Evolutionary conservation across 2,888 invertebrate genomes (phyloP).

Genomic region (Desoria tigrina): DNA sequence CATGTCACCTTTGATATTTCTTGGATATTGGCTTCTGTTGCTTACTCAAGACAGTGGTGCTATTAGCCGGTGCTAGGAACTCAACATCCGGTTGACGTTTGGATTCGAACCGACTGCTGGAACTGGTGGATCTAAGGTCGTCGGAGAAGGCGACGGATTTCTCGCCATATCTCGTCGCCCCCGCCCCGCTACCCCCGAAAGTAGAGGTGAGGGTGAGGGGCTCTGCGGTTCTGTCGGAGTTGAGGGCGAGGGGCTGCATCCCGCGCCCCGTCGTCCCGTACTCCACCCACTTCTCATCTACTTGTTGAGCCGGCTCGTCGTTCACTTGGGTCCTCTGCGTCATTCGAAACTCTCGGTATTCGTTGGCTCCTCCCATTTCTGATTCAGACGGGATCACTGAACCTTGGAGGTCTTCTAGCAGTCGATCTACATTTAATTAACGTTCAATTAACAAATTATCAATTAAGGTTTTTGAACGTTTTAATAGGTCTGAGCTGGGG

Average conservation of each 20-base stretch:
- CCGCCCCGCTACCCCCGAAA: constrained; percentile 16
- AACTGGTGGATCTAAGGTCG: constrained; percentile 26
- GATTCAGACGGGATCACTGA: constrained; percentile 48
- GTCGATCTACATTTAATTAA: constrained; percentile 38
- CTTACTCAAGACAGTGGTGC: constrained; percentile 47
- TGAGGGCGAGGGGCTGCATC: constrained; percentile 1
- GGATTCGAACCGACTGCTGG: constrained; percentile 13
- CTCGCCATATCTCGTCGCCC: constrained; percentile 29
- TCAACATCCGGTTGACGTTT: constrained; percentile 37
- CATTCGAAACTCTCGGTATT: constrained; percentile 50
- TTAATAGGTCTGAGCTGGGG: neutral
- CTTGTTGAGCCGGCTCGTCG: constrained; percentile 46
- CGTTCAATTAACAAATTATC: constrained; percentile 4
- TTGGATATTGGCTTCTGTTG: too few species aligned
- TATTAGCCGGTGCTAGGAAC: constrained; percentile 47
- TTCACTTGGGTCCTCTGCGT: constrained; percentile 39
- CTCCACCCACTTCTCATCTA: constrained; percentile 52
- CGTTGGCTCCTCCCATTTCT: constrained; percentile 38
- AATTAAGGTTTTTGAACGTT: neutral
- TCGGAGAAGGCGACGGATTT: constrained; percentile 50
- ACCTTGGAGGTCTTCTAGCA: constrained; percentile 51
- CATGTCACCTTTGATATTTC: too few species aligned
- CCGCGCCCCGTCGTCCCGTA: constrained; percentile 46
- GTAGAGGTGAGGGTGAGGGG: constrained; percentile 12
- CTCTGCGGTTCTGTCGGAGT: too few species aligned